These are phyloP conservation scores for Drosophila jambulina DNA, from an alignment of 1,140 invertebrate species.

Conservation along the genomic window DNA sequence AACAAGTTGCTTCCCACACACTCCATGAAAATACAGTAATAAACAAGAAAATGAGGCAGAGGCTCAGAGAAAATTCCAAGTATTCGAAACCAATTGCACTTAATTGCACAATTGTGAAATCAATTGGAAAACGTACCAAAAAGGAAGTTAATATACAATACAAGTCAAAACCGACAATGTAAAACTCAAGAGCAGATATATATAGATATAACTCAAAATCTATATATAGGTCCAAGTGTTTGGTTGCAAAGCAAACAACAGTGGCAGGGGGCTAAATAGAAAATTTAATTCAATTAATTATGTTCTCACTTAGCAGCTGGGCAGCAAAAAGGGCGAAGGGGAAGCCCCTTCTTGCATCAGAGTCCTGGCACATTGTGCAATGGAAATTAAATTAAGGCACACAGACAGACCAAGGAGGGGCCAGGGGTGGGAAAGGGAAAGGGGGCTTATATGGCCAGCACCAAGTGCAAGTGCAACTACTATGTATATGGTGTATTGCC, in stretches of 20 bases:
- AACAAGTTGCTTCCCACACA: conserved; percentile 61
- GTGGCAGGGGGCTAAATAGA: conserved; percentile 61
- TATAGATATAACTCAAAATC: neutral
- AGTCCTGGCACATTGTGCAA: conserved; percentile 49
- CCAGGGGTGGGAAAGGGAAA: neutral
- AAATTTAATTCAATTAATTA: conserved; percentile 83
- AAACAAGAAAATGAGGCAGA: conserved; percentile 5
- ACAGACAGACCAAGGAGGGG: conserved; percentile 1
- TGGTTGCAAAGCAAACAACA: conserved; percentile 24
- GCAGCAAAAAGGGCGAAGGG: neutral
- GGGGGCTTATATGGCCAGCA: neutral
- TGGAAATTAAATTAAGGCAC: conserved; percentile 68
- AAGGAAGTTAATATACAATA: conserved; percentile 59
- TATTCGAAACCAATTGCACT: conserved; percentile 30
- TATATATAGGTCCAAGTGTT: conserved; percentile 20
- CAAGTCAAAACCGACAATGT: conserved; percentile 22
- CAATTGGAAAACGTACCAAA: conserved; percentile 72
- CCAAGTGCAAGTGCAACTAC: conserved; percentile 6
- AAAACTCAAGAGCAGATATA: conserved; percentile 16
- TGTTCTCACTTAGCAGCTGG: conserved; percentile 72
- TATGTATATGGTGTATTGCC: conserved; percentile 33
- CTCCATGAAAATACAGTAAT: conserved; percentile 7
- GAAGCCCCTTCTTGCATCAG: conserved; percentile 16
- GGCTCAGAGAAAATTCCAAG: conserved; percentile 6
- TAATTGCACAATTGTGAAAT: conserved; percentile 79